Conservation (phyloP, 92 coral and sea anemone genomes). For the Zoanthus sansibaricus region DNA sequence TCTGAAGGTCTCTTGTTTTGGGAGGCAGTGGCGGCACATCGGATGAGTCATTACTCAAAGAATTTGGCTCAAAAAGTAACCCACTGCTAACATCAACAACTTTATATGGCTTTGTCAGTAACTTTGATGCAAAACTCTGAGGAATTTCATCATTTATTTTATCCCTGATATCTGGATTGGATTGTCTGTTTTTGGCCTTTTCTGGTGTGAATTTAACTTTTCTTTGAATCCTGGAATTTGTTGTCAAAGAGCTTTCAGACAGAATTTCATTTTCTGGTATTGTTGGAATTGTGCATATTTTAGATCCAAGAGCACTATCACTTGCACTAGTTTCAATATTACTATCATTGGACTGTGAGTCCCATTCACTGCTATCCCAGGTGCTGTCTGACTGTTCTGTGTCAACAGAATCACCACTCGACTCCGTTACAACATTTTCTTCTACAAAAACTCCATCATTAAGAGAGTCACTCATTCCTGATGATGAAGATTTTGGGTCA, state of each 20-base stretch:
- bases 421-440: constrained; percentile 41
- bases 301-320: constrained; percentile 11
- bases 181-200: constrained; percentile 49
- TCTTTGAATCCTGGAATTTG: constrained; percentile 4
- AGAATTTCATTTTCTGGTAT: constrained; percentile 40
- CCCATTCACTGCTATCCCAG: constrained; percentile 67
- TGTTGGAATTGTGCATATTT: constrained; percentile 23
- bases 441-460: constrained; percentile 35
- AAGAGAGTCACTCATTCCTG: constrained; percentile 24
- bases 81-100: constrained; percentile 91
- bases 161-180: constrained; percentile 62
- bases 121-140: constrained; percentile 61
- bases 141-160: constrained; percentile 53
- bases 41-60: constrained; percentile 37
- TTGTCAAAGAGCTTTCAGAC: constrained; percentile 10
- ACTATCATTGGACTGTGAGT: constrained; percentile 24
- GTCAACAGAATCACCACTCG: constrained; percentile 68
- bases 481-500: constrained; percentile 1
- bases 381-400: constrained; percentile 52
- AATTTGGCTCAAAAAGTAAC: constrained; percentile 52
- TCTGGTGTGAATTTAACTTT: constrained; percentile 42
- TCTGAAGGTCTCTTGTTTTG: constrained; percentile 72
- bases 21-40: constrained; percentile 87
- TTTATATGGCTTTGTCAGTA: constrained; percentile 81
- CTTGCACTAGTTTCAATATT: constrained; percentile 3